Conservation (phyloP, 2,888 invertebrate species). For the Adelphocoris suturalis region DNA sequence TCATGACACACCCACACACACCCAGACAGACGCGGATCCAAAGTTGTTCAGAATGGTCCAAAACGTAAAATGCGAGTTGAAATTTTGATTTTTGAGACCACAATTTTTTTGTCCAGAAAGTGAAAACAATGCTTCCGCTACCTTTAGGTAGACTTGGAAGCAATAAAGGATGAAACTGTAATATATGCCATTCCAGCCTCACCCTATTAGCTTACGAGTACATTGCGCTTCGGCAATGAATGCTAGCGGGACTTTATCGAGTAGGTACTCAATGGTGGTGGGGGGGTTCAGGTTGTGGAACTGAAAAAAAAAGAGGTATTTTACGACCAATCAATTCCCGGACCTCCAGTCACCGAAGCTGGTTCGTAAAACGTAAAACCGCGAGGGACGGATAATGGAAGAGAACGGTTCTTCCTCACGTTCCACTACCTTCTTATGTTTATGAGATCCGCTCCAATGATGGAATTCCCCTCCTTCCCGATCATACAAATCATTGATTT, state of each 20-base stretch:
- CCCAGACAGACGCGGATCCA: no score
- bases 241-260: not conserved
- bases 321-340: constrained; percentile 2
- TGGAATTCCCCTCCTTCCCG: not conserved
- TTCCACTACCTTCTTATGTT: not conserved
- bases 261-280: not conserved
- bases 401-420: not conserved
- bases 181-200: no score
- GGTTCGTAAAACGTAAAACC: constrained; percentile 20
- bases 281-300: not conserved
- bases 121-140: no score
- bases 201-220: no score
- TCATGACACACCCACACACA: no score
- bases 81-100: no score
- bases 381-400: constrained; percentile 17
- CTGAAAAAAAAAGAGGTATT: not conserved
- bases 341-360: not conserved
- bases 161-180: no score
- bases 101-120: no score
- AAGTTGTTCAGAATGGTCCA: no score
- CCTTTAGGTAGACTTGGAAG: no score
- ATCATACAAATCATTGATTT: not conserved
- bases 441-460: not conserved
- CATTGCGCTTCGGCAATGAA: no score
- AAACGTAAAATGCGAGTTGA: no score